These are phyloP conservation scores for Dasysyrphus tricinctus DNA, from an alignment of 2,888 invertebrate species.

Conservation along the genomic window DNA sequence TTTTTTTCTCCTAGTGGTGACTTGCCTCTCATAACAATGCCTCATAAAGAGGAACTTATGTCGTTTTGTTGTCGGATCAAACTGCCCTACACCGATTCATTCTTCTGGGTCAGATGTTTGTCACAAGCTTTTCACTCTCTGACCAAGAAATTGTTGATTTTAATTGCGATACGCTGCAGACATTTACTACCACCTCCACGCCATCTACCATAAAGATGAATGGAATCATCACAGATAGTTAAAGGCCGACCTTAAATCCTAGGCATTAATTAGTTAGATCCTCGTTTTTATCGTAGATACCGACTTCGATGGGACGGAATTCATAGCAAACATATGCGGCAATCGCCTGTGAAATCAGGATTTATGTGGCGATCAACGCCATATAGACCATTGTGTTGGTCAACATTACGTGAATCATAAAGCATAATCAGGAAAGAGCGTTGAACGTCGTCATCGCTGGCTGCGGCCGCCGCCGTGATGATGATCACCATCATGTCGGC, in stretches of 20 bases:
- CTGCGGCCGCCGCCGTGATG: constrained; percentile 5
- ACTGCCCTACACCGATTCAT: constrained; percentile 56
- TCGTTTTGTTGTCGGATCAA: constrained; percentile 72
- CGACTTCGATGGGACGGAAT: constrained; percentile 46
- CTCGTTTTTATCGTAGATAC: constrained; percentile 22
- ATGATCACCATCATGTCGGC: constrained; percentile 38
- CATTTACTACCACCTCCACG: constrained; percentile 50
- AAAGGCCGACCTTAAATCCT: constrained; percentile 11
- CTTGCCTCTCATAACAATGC: constrained; percentile 67
- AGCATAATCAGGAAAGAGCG: constrained; percentile 68
- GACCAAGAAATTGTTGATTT: constrained; percentile 60
- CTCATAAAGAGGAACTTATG: constrained; percentile 72
- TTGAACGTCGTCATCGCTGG: constrained; percentile 62
- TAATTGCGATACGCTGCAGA: constrained; percentile 61
- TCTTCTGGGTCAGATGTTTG: constrained; percentile 40
- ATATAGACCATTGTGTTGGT: constrained; percentile 71
- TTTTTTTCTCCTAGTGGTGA: neutral
- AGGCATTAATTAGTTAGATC: constrained; percentile 67
- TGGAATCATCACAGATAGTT: constrained; percentile 22
- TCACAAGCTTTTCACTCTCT: constrained; percentile 41
- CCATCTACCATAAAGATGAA: neutral
- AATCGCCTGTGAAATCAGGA: constrained; percentile 68
- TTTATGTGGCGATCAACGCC: constrained; percentile 73
- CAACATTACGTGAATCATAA: constrained; percentile 74
- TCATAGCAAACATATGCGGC: constrained; percentile 53